Percentiles rank a stretch among this genome's conserved stretches.
Evolutionary conservation across 2,888 invertebrate species (phyloP).

Genomic region (Pollenia amentaria): DNA sequence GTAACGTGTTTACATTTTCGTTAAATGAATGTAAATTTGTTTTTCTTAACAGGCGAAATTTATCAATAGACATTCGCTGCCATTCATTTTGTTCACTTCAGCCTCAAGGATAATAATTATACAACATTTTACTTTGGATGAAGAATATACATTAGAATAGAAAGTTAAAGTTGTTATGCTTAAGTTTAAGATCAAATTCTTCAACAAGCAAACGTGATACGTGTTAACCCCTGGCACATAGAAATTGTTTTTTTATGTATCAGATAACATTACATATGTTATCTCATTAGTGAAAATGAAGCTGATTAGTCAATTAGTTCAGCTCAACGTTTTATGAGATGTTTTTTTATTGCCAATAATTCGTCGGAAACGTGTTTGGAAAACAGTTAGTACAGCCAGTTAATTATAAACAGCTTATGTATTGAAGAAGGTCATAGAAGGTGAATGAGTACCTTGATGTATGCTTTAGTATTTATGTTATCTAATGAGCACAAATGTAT

Average conservation of each 20-base stretch:
- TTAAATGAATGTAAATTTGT: slow-evolving; percentile 38
- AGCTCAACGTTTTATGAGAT: slow-evolving; percentile 42
- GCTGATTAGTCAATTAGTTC: slow-evolving; percentile 72
- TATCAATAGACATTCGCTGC: slow-evolving; percentile 42
- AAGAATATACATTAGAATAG: not conserved
- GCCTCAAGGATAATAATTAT: slow-evolving; percentile 37
- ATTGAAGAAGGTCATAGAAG: slow-evolving; percentile 60
- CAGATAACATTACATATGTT: slow-evolving; percentile 61
- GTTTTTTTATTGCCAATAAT: not conserved
- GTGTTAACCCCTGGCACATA: slow-evolving; percentile 52
- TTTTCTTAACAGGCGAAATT: slow-evolving; percentile 55
- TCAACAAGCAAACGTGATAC: slow-evolving; percentile 62
- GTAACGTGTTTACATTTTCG: slow-evolving; percentile 45
- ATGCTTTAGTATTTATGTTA: not conserved
- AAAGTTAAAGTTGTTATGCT: not conserved
- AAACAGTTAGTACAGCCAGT: not conserved
- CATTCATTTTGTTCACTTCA: not conserved
- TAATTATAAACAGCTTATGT: slow-evolving; percentile 43
- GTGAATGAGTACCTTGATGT: not conserved
- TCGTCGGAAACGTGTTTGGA: slow-evolving; percentile 40
- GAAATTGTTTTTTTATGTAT: slow-evolving; percentile 3
- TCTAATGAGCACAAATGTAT: not conserved
- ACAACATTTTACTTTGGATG: not conserved
- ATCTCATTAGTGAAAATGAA: slow-evolving; percentile 71
- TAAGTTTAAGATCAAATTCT: slow-evolving; percentile 58